Evolutionary conservation across 2,888 invertebrate genomes (phyloP), one percentile per base, ranked within the genome.

Genomic region (Hedychridium roseum): DNA sequence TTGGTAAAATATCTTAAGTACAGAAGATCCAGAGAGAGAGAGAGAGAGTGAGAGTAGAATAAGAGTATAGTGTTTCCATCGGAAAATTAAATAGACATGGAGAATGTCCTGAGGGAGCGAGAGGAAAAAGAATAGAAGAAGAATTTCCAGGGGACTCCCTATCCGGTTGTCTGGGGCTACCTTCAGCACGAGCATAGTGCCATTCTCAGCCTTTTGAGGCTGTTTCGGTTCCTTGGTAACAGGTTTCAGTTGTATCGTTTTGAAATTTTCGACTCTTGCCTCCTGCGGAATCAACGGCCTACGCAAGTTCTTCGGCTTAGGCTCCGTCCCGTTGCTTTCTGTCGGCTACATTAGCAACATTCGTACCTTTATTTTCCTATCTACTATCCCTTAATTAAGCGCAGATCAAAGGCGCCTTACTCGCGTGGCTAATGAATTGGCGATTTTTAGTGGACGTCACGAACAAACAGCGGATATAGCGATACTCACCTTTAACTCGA

Each of bases 171-270:
- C 35, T 23, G 50, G 65, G 68, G 71, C 66, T 79, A 79, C 78
- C 78, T 78, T 79, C 30, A 78, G 64, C 44, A 68, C 69, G 52
- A 70, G 36, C 50, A 36, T 47, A 48, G 49, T 57, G 66, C 71
- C 76, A 62, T 70, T 73, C 53, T 76, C 73, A 66, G 70, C 66
- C 57, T 66, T 50, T 43, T 71, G 62, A 51, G 71, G 66, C 61
- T 59, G 46, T 68, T 74, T 74, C 32, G 51, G 42, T 34, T 71
- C 64, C 65, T 78, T 80, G 57, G 73, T 70, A 57, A 83, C 81
- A 37, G 86, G 86, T 79, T 86, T 87, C 69, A 87, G 82, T 72
- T 85, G 84, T 60, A 86, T 78, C 58, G 79, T 80, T 70, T 85
- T 78, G 78, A 87, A 86, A 69, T 79, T 82, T 73, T 84, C 85